Percentiles rank a stretch among this genome's conserved stretches.
Evolutionary conservation across 2,888 invertebrate species (phyloP).

Genomic region (Crossocerus cetratus): DNA sequence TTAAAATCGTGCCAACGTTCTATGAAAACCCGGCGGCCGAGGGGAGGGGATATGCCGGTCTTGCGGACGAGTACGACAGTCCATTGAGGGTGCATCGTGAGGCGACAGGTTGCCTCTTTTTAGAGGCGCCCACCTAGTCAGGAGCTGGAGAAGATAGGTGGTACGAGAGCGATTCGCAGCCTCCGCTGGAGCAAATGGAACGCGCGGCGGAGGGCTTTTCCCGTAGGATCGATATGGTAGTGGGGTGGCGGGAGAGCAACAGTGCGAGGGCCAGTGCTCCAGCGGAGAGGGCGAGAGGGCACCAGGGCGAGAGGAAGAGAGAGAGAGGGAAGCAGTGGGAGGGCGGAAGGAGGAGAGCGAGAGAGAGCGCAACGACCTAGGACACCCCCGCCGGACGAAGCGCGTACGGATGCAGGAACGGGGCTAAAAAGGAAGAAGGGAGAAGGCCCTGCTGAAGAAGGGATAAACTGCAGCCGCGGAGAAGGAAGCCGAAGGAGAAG

Average conservation of each 20-base stretch:
- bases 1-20: background rate
- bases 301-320: conserved; percentile 13
- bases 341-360: background rate
- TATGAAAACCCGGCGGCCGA: conserved; percentile 35
- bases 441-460: background rate
- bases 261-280: conserved; percentile 11
- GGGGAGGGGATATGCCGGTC: no score
- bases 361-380: background rate
- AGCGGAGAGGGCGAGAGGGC: conserved; percentile 6
- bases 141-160: conserved; percentile 25
- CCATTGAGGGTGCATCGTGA: conserved; percentile 33
- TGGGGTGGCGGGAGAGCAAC: conserved; percentile 54
- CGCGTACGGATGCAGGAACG: background rate
- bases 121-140: conserved; percentile 7
- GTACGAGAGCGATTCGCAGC: conserved; percentile 53
- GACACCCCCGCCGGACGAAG: background rate
- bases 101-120: conserved; percentile 43
- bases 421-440: background rate
- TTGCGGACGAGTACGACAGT: conserved; percentile 15
- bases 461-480: background rate
- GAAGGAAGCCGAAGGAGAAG: background rate
- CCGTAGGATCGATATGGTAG: conserved; percentile 69
- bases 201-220: conserved; percentile 56
- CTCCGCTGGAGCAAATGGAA: conserved; percentile 60
- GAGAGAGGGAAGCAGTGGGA: conserved; percentile 18